Evolutionary conservation across 2,797 vertebrate genomes (phyloP).

Genomic region (Trachurus trachurus): DNA sequence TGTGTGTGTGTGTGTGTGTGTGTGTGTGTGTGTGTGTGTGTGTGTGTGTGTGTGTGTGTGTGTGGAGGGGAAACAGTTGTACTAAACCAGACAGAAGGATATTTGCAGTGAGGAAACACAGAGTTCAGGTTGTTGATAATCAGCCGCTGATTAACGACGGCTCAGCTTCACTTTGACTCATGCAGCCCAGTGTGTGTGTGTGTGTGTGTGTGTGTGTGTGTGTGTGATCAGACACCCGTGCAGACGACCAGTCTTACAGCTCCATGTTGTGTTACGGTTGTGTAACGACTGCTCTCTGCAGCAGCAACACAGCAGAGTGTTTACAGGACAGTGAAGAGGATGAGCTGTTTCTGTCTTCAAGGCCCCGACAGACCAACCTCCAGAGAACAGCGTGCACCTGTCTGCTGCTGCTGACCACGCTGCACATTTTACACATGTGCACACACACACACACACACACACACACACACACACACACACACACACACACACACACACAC

Average conservation of each 20-base stretch:
- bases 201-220: no score
- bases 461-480: slow-evolving; percentile 12
- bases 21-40: no score
- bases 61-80: background rate
- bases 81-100: background rate
- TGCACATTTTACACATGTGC: slow-evolving; percentile 12
- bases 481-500: background rate
- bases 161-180: slow-evolving; percentile 16
- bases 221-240: slow-evolving; percentile 48
- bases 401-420: slow-evolving; percentile 28
- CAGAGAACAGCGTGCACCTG: slow-evolving; percentile 48
- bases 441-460: no score
- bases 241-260: slow-evolving; percentile 33
- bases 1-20: background rate
- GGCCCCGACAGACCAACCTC: slow-evolving; percentile 46
- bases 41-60: background rate
- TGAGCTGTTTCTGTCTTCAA: slow-evolving; percentile 57
- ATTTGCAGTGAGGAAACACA: background rate
- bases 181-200: background rate
- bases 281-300: no score
- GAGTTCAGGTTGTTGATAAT: slow-evolving; percentile 24
- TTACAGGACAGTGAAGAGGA: slow-evolving; percentile 28
- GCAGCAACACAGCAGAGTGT: slow-evolving; percentile 23
- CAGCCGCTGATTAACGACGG: slow-evolving; percentile 17
- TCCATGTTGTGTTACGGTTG: slow-evolving; percentile 36